Base-by-base conservation (phyloP, 2,797 vertebrate genomes). In the Valencia hispanica region DNA sequence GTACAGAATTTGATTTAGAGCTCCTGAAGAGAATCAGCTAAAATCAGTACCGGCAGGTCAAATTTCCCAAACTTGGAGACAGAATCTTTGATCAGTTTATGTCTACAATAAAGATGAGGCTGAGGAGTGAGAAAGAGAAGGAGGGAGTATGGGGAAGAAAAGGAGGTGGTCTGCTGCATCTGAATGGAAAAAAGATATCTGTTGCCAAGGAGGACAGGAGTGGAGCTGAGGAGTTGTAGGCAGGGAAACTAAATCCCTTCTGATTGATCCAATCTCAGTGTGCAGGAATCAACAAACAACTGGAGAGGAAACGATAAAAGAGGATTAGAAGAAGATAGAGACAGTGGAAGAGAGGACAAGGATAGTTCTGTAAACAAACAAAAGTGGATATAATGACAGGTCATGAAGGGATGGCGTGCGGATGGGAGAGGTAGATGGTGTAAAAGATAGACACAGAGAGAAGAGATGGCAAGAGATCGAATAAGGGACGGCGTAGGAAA, bases 311-410 rank as follows among this genome's bases (percentile, higher is more conserved):
- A 81, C 30, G 70, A 87, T 84, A 79, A 90, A 87, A 85, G 75
- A 79, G 79, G 79, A 87, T 92, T 86, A 90, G 80, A 81, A 83
- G 86, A 69, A 85, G 86, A 77, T 48, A 50, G 80, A 83, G 78
- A 84, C 72, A 55, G 79, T 80, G 70, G 80, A 83, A 75, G 72
- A 79, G 75, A 79, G 73, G 61, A 79, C 77, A 78, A 1, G 45
- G 84, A 88, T 79, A 85, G 82, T 86, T 82, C 80, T 63, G 84
- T 88, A 91, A 91, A 90, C 86, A 89, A 90, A 90, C 77, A 85
- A 85, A 84, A 89, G 82, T 87, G 85, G 75, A 86, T 90, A 85
- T 91, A 90, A 91, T 87, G 86, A 93, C 91, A 91, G 86, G 88
- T 90, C 85, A 87, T 88, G 75, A 84, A 83, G 80, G 77, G 43